These are phyloP conservation scores for Scaeva pyrastri DNA, from an alignment of 2,888 invertebrate genomes.

Conservation along the genomic window DNA sequence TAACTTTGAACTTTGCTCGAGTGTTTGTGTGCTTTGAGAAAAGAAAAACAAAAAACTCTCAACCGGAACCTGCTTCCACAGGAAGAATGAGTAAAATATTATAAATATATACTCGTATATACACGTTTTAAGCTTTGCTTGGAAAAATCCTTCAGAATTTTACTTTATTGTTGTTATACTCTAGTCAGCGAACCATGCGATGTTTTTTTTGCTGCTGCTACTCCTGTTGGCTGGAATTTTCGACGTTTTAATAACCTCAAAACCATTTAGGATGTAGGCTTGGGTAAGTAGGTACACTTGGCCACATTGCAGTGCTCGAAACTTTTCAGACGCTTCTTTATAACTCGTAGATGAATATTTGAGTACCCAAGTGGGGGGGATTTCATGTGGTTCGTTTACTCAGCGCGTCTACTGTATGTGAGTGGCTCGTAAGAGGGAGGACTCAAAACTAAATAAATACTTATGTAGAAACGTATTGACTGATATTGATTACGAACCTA, in stretches of 20 bases:
- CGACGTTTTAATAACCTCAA: background rate
- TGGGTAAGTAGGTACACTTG: background rate
- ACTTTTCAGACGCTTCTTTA: background rate
- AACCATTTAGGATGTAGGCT: background rate
- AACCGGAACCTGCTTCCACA: constrained; percentile 3
- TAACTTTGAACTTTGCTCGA: constrained; percentile 10
- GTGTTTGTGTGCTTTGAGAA: background rate
- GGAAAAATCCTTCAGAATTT: constrained; percentile 4
- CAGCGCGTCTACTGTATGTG: background rate
- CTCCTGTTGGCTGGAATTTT: background rate
- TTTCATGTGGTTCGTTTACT: background rate
- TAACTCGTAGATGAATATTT: background rate
- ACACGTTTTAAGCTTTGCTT: background rate
- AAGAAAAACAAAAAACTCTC: background rate
- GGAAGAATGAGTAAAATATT: background rate
- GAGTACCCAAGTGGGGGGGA: background rate
- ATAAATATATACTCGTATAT: too few species aligned
- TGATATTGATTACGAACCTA: too few species aligned
- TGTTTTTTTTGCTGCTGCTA: background rate
- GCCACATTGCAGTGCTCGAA: background rate
- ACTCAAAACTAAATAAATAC: background rate
- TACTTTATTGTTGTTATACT: background rate
- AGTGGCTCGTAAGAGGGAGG: too few species aligned
- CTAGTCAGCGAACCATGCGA: background rate
- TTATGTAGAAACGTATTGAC: too few species aligned